Base-by-base conservation (phyloP, 2,888 invertebrate species). In the Cheilosia vernalis region DNA sequence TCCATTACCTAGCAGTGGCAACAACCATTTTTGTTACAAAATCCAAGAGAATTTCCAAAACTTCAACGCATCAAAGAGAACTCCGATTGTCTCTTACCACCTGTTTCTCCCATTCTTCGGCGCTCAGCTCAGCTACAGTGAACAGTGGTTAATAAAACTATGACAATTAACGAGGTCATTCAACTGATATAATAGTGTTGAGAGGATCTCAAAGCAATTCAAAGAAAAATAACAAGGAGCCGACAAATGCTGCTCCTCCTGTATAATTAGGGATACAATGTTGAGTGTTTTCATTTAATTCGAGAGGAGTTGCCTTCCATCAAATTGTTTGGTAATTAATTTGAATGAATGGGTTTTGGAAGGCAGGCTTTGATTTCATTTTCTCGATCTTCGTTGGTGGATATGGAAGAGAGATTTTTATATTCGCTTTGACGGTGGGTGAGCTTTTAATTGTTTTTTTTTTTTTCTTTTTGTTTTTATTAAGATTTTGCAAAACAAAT, bases 91-190 rank as follows among this genome's bases (percentile, higher is more conserved):
- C 33, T 51, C 37, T 56, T 74, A 24, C 10, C 63, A 72, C 53
- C 17, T 44, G 49, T 49, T 64, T n/a, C 66, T 78, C 72, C 60
- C 56, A 42, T 30, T 64, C 37, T 2, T 69, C 24, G 37, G 61
- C 47, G 61, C 67, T 83, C 79, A 69, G 9, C 51, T 67, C 27
- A 37, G n/a, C n/a, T n/a, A n/a, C n/a, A n/a, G n/a, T n/a, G n/a
- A n/a, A n/a, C n/a, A 69, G 37, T 56, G 67, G 55, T 27, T 63
- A 84, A 60, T 60, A 69, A 79, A 69, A 69, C 74, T 74, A 77
- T 72, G 60, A 77, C 77, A 82, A 87, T 82, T 77, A 85, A 80
- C 53, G 80, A 85, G 87, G 88, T 88, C 87, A 85, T 88, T 87
- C 87, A 87, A 87, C 87, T 87, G 83, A 72, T 53, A 61, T 19